A percentile compares a stretch with the other conserved stretches of the same genome.
Evolutionary conservation across 2,113 vertebrate species (phyloP).

Genomic region (Papio anubis): DNA sequence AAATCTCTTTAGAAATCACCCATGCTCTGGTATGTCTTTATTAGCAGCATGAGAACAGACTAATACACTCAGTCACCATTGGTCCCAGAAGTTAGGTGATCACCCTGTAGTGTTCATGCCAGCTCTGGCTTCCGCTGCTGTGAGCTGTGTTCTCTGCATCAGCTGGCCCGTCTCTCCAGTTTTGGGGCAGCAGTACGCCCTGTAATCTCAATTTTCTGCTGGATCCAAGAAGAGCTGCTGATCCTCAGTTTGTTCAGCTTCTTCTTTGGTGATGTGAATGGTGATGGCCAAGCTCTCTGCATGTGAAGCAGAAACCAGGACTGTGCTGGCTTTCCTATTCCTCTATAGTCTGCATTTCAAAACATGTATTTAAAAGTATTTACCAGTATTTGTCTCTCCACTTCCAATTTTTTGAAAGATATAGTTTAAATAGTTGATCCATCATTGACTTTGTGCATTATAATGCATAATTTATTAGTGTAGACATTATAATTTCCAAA

Average conservation of each 20-base stretch:
- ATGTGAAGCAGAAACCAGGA: background rate
- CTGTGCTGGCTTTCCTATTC: accelerated
- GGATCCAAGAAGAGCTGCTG: no score
- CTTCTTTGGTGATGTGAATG: background rate
- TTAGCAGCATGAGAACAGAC: no score
- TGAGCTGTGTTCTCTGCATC: accelerated
- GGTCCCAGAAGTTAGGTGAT: background rate
- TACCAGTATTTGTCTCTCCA: background rate
- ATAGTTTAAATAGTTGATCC: background rate
- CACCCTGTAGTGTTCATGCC: background rate
- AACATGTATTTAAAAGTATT: background rate
- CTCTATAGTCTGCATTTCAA: background rate
- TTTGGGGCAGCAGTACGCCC: background rate
- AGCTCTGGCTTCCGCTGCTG: background rate
- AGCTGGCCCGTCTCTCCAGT: no score
- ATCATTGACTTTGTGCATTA: background rate
- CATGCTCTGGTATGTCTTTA: no score
- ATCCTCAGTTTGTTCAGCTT: background rate
- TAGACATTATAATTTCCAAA: background rate
- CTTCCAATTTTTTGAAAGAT: background rate
- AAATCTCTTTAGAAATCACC: no score
- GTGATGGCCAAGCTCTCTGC: accelerated
- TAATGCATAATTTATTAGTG: background rate
- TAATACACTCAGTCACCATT: background rate
- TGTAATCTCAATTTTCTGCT: background rate